Percentiles rank a stretch among this genome's conserved stretches.
Evolutionary conservation across 2,113 vertebrate species (phyloP).

Genomic region (Rhinolophus ferrumequinum): DNA sequence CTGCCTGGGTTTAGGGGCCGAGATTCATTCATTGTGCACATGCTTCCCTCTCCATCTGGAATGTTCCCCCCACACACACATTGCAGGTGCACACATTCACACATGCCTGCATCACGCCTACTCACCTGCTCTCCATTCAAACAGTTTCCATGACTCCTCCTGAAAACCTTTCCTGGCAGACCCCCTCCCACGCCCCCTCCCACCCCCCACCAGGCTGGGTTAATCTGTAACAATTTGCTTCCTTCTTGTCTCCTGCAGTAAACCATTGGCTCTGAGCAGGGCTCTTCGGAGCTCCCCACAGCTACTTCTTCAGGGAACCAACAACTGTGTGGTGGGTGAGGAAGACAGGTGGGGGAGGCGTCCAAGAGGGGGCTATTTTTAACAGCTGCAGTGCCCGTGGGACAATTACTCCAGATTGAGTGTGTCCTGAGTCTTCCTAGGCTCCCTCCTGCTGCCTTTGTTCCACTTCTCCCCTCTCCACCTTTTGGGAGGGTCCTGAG

Average conservation of each 20-base stretch:
- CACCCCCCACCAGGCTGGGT: background rate
- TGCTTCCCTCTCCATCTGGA: background rate
- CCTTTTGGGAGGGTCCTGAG: background rate
- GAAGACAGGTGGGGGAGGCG: background rate
- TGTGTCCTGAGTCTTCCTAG: rapidly evolving
- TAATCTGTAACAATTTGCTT: background rate
- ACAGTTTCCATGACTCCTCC: background rate
- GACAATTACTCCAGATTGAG: rapidly evolving
- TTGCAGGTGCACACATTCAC: background rate
- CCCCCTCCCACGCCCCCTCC: rapidly evolving
- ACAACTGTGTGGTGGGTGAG: rapidly evolving
- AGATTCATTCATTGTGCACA: background rate
- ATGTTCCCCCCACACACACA: background rate
- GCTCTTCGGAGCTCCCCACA: background rate
- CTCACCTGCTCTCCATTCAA: background rate
- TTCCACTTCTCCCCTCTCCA: background rate
- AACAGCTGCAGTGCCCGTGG: rapidly evolving
- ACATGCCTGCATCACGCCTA: background rate
- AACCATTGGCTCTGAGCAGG: background rate
- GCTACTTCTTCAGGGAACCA: background rate
- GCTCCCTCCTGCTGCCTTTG: background rate
- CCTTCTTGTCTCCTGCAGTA: background rate
- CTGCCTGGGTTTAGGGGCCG: background rate
- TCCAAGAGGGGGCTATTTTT: background rate
- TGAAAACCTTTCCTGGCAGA: background rate